Evolutionary conservation across 2,113 vertebrate species (phyloP), one percentile per base, ranked within the genome.

Genomic region (Pomatorhinus ruficollis): DNA sequence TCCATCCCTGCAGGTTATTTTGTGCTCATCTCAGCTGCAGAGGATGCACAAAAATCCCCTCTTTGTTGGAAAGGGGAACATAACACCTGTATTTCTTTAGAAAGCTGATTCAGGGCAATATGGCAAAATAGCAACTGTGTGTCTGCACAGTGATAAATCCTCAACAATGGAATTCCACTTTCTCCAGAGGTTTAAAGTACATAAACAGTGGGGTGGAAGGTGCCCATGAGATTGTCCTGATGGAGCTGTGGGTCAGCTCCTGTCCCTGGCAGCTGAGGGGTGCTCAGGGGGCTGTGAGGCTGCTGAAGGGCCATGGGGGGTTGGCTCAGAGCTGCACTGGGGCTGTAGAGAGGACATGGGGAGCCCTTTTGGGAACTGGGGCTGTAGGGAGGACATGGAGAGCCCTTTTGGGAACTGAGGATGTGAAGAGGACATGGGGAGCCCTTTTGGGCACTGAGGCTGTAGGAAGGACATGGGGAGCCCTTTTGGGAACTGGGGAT

Each of bases 111-210:
- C 23, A 53, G 82, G 84, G 89, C 71, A 23, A 13, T 3, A 0
- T 2, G 22, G 54, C 47, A 44, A 54, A 61, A 72, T 3, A 54
- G 0, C 28, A 65, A 86, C 35, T 8, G 37, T 45, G 60, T 14
- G 45, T 69, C 68, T 75, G 61, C 6, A 4, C 15, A 21, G 64
- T 64, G 87, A 90, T 61, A 87, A 80, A 94, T 54, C 37, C 72
- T 64, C 31, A 3, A 25, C 66, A 87, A 30, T 78, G 72, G 71
- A 94, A 95, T 95, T 91, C 84, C 61, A 15, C 30, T 89, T 89
- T 91, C 59, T 52, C 22, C 72, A 74, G 83, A 59, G 81, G 47
- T 45, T 66, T 52, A 1, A 71, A 66, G 28, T 54, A 39, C 87
- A 70, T 45, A 65, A 91, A 83, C 72, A 91, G 60, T 0, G 2